A percentile compares a stretch with the other conserved stretches of the same genome.
Conservation (phyloP, 2,113 vertebrate species). For the Athene noctua region DNA sequence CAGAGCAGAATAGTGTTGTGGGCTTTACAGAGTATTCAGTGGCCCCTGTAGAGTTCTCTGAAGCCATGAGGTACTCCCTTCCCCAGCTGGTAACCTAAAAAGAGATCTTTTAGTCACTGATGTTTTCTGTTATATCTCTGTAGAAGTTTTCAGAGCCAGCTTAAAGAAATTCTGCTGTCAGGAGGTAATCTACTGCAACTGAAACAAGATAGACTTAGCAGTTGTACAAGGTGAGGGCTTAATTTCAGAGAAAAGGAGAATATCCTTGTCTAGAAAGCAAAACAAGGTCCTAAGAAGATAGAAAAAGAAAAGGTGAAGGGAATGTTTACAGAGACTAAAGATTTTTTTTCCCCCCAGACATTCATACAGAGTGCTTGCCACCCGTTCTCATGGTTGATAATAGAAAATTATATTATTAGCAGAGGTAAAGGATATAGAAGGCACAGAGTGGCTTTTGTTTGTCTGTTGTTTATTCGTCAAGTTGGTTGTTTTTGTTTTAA, state of each 20-base stretch:
- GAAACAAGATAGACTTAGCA: neutral
- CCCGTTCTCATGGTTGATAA: neutral
- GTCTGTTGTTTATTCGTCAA: neutral
- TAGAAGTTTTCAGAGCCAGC: neutral
- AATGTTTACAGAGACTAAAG: neutral
- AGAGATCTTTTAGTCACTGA: neutral
- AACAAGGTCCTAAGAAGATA: neutral
- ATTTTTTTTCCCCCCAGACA: accelerated
- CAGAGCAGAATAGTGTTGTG: neutral
- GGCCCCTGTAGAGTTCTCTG: neutral
- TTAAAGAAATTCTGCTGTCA: constrained; percentile 12
- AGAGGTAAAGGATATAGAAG: neutral
- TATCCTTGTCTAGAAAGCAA: neutral
- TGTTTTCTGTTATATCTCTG: neutral
- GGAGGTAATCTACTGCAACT: neutral
- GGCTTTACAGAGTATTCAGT: neutral
- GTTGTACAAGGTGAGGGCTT: neutral
- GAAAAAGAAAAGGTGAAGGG: neutral
- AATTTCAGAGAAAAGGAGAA: neutral
- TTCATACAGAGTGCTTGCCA: neutral
- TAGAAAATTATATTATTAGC: neutral
- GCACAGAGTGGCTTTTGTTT: neutral
- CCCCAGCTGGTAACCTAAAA: neutral
- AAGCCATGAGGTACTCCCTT: neutral
- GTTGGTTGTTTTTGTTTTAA: neutral